Conservation (phyloP, 2,888 invertebrate species). For the Leucozona laternaria region DNA sequence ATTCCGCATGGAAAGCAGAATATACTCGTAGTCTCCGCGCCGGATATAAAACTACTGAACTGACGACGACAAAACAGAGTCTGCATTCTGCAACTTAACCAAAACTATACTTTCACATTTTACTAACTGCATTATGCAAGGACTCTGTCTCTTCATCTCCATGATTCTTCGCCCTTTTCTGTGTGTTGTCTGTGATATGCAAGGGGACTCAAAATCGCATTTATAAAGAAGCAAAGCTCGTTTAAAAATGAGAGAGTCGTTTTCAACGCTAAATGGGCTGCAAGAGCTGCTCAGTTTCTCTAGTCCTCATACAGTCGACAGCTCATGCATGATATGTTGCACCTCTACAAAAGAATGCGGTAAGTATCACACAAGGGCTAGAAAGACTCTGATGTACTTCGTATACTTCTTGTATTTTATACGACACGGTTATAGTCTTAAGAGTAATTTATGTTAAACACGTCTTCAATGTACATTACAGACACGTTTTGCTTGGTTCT, state of each 20-base stretch:
- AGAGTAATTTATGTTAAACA: constrained; percentile 77
- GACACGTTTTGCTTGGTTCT: constrained; percentile 76
- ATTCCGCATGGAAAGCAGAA: constrained; percentile 6
- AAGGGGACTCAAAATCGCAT: constrained; percentile 56
- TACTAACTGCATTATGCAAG: constrained; percentile 71
- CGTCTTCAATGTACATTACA: constrained; percentile 76
- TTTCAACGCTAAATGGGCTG: constrained; percentile 55
- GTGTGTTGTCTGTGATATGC: constrained; percentile 1
- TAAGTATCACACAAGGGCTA: constrained; percentile 23
- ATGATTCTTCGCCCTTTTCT: background rate
- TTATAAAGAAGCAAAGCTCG: constrained; percentile 67
- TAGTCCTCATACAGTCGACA: constrained; percentile 60
- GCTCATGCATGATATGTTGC: constrained; percentile 71
- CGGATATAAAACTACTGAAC: background rate
- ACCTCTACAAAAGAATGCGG: constrained; percentile 58
- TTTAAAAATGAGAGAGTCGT: constrained; percentile 50
- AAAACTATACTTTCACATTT: constrained; percentile 27
- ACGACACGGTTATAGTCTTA: constrained; percentile 63
- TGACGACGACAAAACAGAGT: constrained; percentile 24
- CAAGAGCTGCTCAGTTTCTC: constrained; percentile 44
- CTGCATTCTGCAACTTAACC: constrained; percentile 32
- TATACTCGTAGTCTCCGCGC: background rate
- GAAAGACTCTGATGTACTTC: constrained; percentile 1
- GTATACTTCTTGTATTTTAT: background rate
- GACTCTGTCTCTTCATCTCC: constrained; percentile 34